These are phyloP conservation scores for Ceriagrion tenellum DNA, from an alignment of 2,888 invertebrate genomes.

Conservation along the genomic window DNA sequence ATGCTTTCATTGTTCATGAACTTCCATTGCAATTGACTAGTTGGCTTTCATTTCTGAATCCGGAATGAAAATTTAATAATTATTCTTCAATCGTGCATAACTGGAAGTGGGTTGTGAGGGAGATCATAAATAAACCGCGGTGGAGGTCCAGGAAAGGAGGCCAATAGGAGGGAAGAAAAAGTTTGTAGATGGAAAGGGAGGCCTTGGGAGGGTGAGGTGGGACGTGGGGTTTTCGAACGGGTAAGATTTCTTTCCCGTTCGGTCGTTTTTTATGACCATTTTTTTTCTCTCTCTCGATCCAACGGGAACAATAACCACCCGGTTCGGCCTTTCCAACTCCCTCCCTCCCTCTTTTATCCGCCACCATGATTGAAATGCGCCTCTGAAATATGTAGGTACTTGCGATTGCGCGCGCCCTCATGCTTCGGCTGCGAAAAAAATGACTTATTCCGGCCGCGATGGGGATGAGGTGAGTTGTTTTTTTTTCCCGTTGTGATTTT, in stretches of 20 bases:
- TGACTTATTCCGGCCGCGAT: background rate
- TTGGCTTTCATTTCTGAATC: too few relatives aligned
- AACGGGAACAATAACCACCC: constrained; percentile 35
- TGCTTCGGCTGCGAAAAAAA: background rate
- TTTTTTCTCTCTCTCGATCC: background rate
- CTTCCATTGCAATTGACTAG: too few relatives aligned
- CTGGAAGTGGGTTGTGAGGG: too few relatives aligned
- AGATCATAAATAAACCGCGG: too few relatives aligned
- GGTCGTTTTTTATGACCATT: background rate
- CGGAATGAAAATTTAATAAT: too few relatives aligned
- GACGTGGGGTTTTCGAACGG: background rate
- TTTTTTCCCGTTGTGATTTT: background rate
- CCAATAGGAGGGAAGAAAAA: too few relatives aligned
- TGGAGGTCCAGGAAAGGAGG: too few relatives aligned
- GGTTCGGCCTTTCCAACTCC: background rate
- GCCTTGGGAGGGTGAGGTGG: background rate
- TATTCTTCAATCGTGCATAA: too few relatives aligned
- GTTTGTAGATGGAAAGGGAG: background rate
- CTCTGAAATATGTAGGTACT: background rate
- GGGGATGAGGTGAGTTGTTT: background rate
- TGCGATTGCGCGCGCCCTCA: background rate
- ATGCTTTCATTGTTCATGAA: too few relatives aligned
- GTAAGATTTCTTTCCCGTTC: background rate
- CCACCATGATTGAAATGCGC: constrained; percentile 57
- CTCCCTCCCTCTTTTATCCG: background rate